These are phyloP conservation scores for Pachydiplax longipennis DNA, from an alignment of 2,888 invertebrate genomes.

Conservation along the genomic window DNA sequence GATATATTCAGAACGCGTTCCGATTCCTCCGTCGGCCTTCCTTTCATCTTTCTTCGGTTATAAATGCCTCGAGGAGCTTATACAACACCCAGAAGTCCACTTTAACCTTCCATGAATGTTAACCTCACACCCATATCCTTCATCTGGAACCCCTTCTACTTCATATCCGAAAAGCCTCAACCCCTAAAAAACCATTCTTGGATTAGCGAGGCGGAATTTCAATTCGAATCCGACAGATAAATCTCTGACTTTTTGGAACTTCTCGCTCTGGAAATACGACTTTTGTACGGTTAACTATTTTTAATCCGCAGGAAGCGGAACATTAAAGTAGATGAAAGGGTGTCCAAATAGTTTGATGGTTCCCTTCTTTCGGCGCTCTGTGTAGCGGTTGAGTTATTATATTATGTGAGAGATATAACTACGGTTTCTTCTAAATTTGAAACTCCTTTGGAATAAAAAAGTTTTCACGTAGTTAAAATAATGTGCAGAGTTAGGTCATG, in stretches of 20 bases:
- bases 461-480: no score
- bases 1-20: background rate
- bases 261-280: background rate
- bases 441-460: no score
- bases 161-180: background rate
- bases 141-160: background rate
- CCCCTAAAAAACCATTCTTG: background rate
- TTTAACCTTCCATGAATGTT: background rate
- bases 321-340: no score
- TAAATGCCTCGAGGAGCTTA: background rate
- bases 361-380: no score
- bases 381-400: no score
- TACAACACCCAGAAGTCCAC: background rate
- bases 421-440: no score
- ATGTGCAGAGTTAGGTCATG: no score
- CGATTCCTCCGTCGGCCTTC: background rate
- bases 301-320: no score
- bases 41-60: background rate
- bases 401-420: no score
- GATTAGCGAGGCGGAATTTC: background rate
- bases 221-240: background rate
- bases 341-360: no score
- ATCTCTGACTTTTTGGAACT: background rate
- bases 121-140: background rate
- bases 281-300: no score